Evolutionary conservation across 2,797 vertebrate species (phyloP).

Genomic region (Falco rusticolus): DNA sequence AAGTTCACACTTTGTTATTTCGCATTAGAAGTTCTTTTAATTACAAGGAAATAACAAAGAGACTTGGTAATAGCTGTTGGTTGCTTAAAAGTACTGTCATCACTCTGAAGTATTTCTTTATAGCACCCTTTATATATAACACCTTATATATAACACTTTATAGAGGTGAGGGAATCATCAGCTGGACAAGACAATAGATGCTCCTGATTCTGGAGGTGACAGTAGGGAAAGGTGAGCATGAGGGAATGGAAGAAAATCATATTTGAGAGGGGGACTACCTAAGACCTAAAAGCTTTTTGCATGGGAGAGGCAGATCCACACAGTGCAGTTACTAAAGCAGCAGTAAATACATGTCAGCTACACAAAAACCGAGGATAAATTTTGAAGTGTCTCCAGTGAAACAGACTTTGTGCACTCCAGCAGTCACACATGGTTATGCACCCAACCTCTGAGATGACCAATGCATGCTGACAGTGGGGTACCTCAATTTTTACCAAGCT

Average conservation of each 20-base stretch:
- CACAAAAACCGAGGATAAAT: background rate
- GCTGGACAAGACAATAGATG: background rate
- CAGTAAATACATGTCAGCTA: background rate
- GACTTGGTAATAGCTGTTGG: background rate
- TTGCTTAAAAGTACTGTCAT: background rate
- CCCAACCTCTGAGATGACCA: background rate
- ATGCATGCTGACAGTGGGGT: background rate
- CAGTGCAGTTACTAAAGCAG: background rate
- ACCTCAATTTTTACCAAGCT: background rate
- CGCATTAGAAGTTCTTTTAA: background rate
- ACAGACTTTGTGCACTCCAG: background rate
- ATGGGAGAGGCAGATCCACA: background rate
- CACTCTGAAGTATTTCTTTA: background rate
- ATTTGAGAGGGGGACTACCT: background rate
- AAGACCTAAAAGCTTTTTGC: background rate
- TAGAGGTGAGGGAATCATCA: background rate
- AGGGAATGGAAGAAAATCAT: background rate
- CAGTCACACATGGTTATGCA: fast-evolving
- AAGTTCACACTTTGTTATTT: background rate
- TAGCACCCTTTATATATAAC: background rate
- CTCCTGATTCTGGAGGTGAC: background rate
- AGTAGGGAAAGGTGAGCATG: background rate
- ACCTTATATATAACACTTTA: too few relatives aligned
- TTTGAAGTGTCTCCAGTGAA: background rate
- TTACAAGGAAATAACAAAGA: background rate